Evolutionary conservation across 1,140 invertebrate species (phyloP), one percentile per base, ranked within the genome.

Genomic region (Alviniconcha marisindica): DNA sequence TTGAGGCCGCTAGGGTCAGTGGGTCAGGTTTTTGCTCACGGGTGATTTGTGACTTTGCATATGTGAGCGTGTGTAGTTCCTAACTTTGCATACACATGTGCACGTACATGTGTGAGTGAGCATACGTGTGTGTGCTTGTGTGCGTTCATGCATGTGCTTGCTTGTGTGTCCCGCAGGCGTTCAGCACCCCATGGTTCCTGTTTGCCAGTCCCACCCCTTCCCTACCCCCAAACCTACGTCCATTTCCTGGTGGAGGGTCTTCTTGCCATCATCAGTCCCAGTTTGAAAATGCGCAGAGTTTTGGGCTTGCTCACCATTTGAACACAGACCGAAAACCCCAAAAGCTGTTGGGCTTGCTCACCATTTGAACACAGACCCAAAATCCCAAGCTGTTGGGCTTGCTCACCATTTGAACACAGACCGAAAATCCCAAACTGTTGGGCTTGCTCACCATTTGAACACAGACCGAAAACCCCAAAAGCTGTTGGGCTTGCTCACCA

Each of bases 241-340:
- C 99, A 99, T 94, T 99, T 99, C 93, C 94, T 99, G 36, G 94
- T 99, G 44, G 99, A 99, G 95, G 98, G 99, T 89, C 99, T 99
- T 93, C 99, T 99, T 93, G 99, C 99, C 92, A 99, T 99, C 87
- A 99, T 99, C 99, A 99, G 94, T 99, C 99, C 93, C 99, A 99
- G 93, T 99, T 99, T 94, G 99, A 99, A 94, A 99, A 98, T 96
- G 88, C 94, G 94, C 44, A n/a, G n/a, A n/a, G n/a, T n/a, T n/a
- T n/a, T n/a, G n/a, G n/a, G n/a, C n/a, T n/a, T n/a, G n/a, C n/a
- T n/a, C n/a, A n/a, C n/a, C n/a, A n/a, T n/a, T n/a, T n/a, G n/a
- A n/a, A n/a, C n/a, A n/a, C n/a, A n/a, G n/a, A n/a, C n/a, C n/a
- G n/a, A n/a, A n/a, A n/a, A n/a, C n/a, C n/a, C n/a, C n/a, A n/a